Evolutionary conservation across 2,888 invertebrate species (phyloP), one percentile per base, ranked within the genome.

Genomic region (Oxystoma pomonae): DNA sequence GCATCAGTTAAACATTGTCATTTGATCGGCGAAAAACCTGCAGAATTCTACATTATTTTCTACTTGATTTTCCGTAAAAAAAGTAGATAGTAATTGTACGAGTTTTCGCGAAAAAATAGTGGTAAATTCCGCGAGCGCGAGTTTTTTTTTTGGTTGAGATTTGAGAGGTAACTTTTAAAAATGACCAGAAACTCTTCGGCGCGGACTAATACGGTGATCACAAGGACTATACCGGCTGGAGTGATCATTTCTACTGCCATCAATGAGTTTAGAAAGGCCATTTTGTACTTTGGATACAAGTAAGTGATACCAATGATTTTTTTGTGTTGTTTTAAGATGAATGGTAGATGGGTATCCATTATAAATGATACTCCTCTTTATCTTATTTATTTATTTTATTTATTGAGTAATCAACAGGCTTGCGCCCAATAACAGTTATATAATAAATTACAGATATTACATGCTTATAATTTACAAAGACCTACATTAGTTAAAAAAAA

Each of bases 241-340:
- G 80, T 82, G 61, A 81, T 83, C 67, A 79, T 84, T 61, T 81
- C 83, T 17, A 82, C 82, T 20, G 83, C 83, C 49, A 74, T 84
- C 68, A 78, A 79, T 59, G 81, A 82, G 71, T 73, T 83, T 59
- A 77, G 82, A 67, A 80, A 80, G 67, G 81, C 82, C 17, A 75
- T 83, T 65, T 75, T 81, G 66, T 80, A 82, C 70, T 83, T 81
- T 75, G 79, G 82, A 69, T 83, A 81, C 77, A 81, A 83, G 84
- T 84, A 79, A 80, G 79, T 73, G 56, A 1, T 51, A 16, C 3
- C 12, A 7, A 7, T 35, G 12, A 7, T 35, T 35, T 35, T 7
- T 35, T 35, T 35, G 3, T 7, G 35, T 35, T 35, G 3, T 35
- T 35, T n/a, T n/a, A n/a, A n/a, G n/a, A n/a, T n/a, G n/a, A n/a